phyloP scores from a whole-genome alignment of 2,888 invertebrate species.

The Isotomurus palustris region DNA sequence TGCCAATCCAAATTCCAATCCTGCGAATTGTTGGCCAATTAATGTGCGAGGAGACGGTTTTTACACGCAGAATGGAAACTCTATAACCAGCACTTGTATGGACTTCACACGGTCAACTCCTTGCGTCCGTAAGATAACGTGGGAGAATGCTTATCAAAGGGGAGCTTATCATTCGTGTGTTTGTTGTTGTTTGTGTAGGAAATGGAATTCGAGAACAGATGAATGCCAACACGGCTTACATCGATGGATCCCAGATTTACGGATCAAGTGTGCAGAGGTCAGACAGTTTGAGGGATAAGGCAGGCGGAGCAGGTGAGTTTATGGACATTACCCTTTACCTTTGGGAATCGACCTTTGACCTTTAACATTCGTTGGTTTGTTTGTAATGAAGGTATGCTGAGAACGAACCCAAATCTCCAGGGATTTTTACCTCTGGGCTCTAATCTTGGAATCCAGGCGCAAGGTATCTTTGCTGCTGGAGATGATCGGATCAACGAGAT shows the following conservation, averaged over 20 bases:
- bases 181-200: not conserved
- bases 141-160: too few relatives aligned
- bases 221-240: conserved; percentile 39
- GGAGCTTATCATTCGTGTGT: not conserved
- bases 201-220: conserved; percentile 37
- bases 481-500: conserved; percentile 43
- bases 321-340: conserved; percentile 9
- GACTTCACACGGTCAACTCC: conserved; percentile 44
- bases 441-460: conserved; percentile 14
- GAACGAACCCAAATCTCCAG: conserved; percentile 23
- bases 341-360: conserved; percentile 8
- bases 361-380: not conserved
- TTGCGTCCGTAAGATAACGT: conserved; percentile 18
- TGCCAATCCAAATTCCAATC: conserved; percentile 15
- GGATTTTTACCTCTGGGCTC: conserved; percentile 34
- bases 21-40: conserved; percentile 39
- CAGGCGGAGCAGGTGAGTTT: too few relatives aligned
- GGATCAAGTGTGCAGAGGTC: conserved; percentile 13
- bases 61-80: not conserved
- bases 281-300: too few relatives aligned
- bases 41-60: conserved; percentile 25
- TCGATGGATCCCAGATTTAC: conserved; percentile 40
- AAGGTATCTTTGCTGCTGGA: conserved; percentile 40
- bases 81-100: conserved; percentile 29
- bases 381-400: conserved; percentile 2